Conservation (phyloP, 2,113 vertebrate genomes). For the Colossoma macropomum region DNA sequence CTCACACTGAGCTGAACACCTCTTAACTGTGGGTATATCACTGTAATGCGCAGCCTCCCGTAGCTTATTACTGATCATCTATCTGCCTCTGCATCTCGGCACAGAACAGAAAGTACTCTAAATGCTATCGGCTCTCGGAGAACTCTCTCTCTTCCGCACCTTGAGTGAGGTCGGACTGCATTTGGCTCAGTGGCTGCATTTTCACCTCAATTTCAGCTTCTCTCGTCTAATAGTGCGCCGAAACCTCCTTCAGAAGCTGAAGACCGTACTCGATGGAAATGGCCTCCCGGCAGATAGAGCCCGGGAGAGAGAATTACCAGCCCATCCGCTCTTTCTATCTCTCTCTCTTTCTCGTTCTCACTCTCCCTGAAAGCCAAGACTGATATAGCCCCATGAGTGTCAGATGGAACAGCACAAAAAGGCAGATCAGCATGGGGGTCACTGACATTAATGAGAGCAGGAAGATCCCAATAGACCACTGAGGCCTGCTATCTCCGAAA, state of each 20-base stretch:
- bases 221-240: conserved; percentile 40
- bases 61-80: conserved; percentile 1
- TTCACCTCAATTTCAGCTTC: conserved; percentile 41
- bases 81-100: conserved; percentile 18
- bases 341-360: background rate
- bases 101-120: background rate
- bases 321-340: background rate
- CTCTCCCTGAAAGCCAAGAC: background rate
- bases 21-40: too few relatives aligned
- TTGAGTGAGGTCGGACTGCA: conserved; percentile 35
- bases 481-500: conserved; percentile 1
- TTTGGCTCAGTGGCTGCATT: conserved; percentile 6
- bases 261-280: conserved; percentile 43
- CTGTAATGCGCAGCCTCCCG: background rate
- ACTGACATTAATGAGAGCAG: conserved; percentile 37
- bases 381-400: conserved; percentile 9
- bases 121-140: background rate
- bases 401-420: conserved; percentile 23
- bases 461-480: conserved; percentile 23
- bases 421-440: conserved; percentile 25
- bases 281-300: conserved; percentile 32
- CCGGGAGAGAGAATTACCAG: conserved; percentile 45
- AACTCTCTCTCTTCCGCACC: conserved; percentile 13
- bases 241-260: conserved; percentile 32
- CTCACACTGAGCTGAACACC: too few relatives aligned